Evolutionary conservation across 1,140 invertebrate species (phyloP).

Genomic region (Bathynomus jamesi): DNA sequence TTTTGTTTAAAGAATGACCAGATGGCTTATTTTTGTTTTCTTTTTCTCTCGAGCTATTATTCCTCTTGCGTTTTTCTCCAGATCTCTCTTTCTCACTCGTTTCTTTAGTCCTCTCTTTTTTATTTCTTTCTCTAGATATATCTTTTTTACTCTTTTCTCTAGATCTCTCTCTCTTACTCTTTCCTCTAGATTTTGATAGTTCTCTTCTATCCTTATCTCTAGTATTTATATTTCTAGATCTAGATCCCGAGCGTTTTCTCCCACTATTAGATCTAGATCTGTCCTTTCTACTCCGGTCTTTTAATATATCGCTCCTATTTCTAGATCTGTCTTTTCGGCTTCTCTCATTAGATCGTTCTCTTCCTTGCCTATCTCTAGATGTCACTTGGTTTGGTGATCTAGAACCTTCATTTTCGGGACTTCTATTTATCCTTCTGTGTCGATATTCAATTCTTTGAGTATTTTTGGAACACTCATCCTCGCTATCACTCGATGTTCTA

Average conservation of each 20-base stretch:
- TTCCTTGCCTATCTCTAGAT: constrained; percentile 25
- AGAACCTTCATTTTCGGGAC: no score
- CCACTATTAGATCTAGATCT: constrained; percentile 34
- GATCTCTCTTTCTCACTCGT: constrained; percentile 37
- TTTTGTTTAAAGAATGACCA: no score
- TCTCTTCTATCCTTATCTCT: constrained; percentile 14
- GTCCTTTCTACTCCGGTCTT: constrained; percentile 22
- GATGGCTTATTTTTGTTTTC: not conserved
- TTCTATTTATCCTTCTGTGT: no score
- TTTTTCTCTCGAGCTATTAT: no score
- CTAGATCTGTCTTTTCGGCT: constrained; percentile 22
- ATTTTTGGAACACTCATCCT: constrained; percentile 34
- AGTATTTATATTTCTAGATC: not conserved
- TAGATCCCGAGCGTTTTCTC: constrained; percentile 15
- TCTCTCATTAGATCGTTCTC: constrained; percentile 29
- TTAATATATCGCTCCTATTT: constrained; percentile 20
- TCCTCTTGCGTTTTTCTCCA: constrained; percentile 14
- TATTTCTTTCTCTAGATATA: constrained; percentile 7
- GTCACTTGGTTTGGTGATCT: constrained; percentile 34
- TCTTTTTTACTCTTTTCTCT: not conserved
- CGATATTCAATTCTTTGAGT: no score
- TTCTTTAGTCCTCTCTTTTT: constrained; percentile 26
- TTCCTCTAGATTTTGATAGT: not conserved
- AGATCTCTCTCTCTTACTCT: constrained; percentile 11
- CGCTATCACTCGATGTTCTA: constrained; percentile 20